Base-by-base conservation (phyloP, 2,113 vertebrate species). In the Lethenteron camtschaticum region DNA sequence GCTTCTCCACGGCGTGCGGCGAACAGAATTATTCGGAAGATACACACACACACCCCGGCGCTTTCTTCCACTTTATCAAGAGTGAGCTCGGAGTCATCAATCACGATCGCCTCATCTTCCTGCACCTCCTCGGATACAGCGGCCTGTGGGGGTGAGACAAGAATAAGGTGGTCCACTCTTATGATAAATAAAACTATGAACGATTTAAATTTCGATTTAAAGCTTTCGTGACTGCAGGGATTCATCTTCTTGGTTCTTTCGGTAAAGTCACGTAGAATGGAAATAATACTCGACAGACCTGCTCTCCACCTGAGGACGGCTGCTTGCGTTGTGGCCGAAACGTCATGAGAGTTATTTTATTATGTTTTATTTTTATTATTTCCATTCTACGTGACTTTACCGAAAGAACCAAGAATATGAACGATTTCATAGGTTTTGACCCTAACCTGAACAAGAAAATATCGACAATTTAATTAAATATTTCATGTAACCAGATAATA, bases 11-110 rank as follows among this genome's bases (percentile, higher is more conserved):
- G 16, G 2, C 72, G 11, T 72, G 55, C 66, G 73, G 70, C 58
- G 60, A 11, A 3, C 59, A 57, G 63, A 72, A 10, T 58, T 75
- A 68, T 5, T 71, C 73, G 75, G 20, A 11, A 3, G 71, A 8
- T 13, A 9, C 12, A 73, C 13, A 58, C 68, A 79, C 85, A 56
- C 77, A 96, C 92, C 14, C 70, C 76, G 75, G 84, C 75, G 73
- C 87, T 83, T 73, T 92, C 90, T 76, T 95, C 87, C 57, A 86
- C 76, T 83, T 83, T 87, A 81, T 79, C 83, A 73, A 91, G 81
- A 0, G 79, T 87, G 71, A 95, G 78, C 79, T 97, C 91, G 14
- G 84, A 84, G 73, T 90, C 82, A 72, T 91, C 88, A 77, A 88
- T 89, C 59, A 82, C 76, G 76, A 90, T 77, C 66, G 79, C 83